Base-by-base conservation (phyloP, 2,888 invertebrate species). In the Himalopsyche anomala region DNA sequence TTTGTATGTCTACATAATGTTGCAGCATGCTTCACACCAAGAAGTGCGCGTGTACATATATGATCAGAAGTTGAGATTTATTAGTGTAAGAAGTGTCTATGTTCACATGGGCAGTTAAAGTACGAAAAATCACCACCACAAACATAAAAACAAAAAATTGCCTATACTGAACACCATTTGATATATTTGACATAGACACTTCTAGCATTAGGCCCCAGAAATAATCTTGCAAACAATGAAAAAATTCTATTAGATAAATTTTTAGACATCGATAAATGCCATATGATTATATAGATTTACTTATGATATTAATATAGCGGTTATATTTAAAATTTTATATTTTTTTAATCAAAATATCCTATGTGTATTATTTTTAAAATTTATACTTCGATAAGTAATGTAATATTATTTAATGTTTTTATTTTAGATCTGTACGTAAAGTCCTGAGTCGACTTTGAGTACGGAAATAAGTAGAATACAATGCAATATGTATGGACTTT, bases 201-300 rank as follows among this genome's bases (percentile, higher is more conserved):
- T 28, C 28, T 28, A 28, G 28, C 28, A 28, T 28, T 28, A 28
- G 28, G 28, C 28, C 28, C 28, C 28, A 28, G 28, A 28, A 28
- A 28, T 28, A 28, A 81, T 81, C 40, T 11, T 82, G 55, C 38
- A 82, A 55, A 36, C 56, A 82, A 56, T 55, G 15, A 55, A 55
- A n/a, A 81, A 54, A 51, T n/a, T 19, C 45, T 51, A 51, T 36
- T 51, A 42, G 45, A 51, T 81, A 54, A 81, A 15, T 54, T 81
- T 80, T 80, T 80, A 38, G 19, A 81, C 45, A 81, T 81, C 45
- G 81, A 81, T 81, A 45, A 81, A 51, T 81, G 81, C 74, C 74
- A 74, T 81, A 51, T 81, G 81, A 81, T 54, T 81, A 54, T 81
- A 81, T 51, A 51, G 54, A 51, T 81, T 81, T 81, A 81, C 40